phyloP scores from a whole-genome alignment of 2,797 vertebrate genomes.

The Picus viridis region DNA sequence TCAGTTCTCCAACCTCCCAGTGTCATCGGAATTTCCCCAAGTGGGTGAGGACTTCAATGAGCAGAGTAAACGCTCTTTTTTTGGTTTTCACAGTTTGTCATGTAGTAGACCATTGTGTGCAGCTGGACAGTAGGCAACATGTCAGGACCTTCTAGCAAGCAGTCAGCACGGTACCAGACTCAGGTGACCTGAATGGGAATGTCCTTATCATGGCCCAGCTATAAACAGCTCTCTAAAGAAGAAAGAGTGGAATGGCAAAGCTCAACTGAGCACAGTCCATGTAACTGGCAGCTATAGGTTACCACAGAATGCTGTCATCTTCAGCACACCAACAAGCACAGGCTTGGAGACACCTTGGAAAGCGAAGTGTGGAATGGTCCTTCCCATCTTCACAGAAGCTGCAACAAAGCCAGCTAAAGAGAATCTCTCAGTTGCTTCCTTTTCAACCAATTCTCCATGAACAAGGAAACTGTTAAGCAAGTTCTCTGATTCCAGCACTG shows the following conservation, averaged over 20 bases:
- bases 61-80: not conserved
- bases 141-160: not conserved
- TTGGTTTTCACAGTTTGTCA: not conserved
- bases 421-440: not conserved
- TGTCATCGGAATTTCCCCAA: not conserved
- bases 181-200: not conserved
- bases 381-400: not conserved
- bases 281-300: not conserved
- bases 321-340: not conserved
- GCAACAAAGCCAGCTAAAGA: not conserved
- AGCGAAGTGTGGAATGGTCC: not conserved
- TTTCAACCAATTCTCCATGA: not conserved
- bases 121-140: not conserved
- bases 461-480: not conserved
- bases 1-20: not conserved
- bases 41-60: not conserved
- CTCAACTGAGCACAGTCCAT: not conserved
- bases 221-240: not conserved
- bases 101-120: not conserved
- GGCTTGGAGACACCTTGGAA: not conserved
- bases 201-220: not conserved
- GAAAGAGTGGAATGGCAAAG: not conserved
- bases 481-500: not conserved
- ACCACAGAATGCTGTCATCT: not conserved
- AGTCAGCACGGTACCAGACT: not conserved